These are phyloP conservation scores for Mechanitis mazaeus DNA, from an alignment of 2,888 invertebrate genomes.

Conservation along the genomic window DNA sequence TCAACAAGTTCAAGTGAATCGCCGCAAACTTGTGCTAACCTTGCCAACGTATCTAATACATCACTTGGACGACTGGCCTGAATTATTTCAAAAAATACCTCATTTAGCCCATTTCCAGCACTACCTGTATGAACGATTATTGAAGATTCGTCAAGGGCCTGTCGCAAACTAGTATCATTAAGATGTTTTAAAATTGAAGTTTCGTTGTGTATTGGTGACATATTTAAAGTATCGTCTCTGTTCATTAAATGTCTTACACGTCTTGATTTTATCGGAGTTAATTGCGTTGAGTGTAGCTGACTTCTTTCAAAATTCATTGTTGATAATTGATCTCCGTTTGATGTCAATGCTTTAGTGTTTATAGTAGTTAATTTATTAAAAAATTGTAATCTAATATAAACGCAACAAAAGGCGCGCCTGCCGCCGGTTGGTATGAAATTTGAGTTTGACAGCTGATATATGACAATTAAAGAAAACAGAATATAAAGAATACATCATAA, in stretches of 20 bases:
- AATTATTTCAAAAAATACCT: constrained; percentile 69
- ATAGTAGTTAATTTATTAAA: background rate
- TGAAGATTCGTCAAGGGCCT: constrained; percentile 66
- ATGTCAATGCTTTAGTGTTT: background rate
- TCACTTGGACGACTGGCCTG: constrained; percentile 66
- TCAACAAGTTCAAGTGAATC: constrained; percentile 76
- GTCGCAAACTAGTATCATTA: constrained; percentile 66
- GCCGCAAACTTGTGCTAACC: constrained; percentile 79
- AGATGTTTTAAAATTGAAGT: constrained; percentile 67
- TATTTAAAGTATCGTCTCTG: constrained; percentile 64
- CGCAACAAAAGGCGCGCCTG: no score
- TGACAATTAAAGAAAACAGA: no score
- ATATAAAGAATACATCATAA: no score
- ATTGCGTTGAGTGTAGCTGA: constrained; percentile 55
- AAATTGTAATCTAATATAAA: background rate
- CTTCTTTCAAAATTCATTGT: constrained; percentile 53
- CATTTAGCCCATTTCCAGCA: constrained; percentile 56
- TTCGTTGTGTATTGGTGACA: constrained; percentile 68
- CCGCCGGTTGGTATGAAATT: no score
- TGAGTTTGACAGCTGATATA: no score
- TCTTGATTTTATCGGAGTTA: constrained; percentile 57
- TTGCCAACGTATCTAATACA: constrained; percentile 77
- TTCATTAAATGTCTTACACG: constrained; percentile 51
- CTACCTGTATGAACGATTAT: constrained; percentile 48
- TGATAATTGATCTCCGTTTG: background rate